Conservation (phyloP, 2,113 vertebrate genomes). For the Oryzias melastigma region DNA sequence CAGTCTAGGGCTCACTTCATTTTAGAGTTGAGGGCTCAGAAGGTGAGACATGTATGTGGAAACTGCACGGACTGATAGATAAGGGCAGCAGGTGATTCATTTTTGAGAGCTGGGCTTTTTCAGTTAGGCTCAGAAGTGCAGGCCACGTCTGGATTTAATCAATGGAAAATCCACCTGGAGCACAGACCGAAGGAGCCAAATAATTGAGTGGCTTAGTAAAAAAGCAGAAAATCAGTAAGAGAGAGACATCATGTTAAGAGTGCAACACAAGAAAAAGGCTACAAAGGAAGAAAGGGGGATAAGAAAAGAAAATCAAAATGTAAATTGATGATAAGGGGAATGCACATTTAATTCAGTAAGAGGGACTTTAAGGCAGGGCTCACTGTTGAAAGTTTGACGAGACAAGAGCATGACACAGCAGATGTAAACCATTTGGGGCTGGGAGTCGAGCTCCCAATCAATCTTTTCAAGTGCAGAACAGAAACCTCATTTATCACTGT, state of each 20-base stretch:
- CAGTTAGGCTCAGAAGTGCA: slow-evolving; percentile 35
- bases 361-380: slow-evolving; percentile 23
- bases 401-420: slow-evolving; percentile 16
- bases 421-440: slow-evolving; percentile 28
- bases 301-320: slow-evolving; percentile 25
- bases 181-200: slow-evolving; percentile 37
- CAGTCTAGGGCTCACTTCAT: slow-evolving; percentile 42
- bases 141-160: slow-evolving; percentile 68
- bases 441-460: slow-evolving; percentile 66
- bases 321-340: slow-evolving; percentile 5
- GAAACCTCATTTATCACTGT: slow-evolving; percentile 67
- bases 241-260: slow-evolving; percentile 30
- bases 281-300: slow-evolving; percentile 5
- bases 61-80: slow-evolving; percentile 33
- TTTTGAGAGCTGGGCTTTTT: slow-evolving; percentile 33
- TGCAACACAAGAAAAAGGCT: neutral
- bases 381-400: slow-evolving; percentile 21
- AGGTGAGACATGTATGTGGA: slow-evolving; percentile 23
- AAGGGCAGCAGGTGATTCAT: slow-evolving; percentile 54
- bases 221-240: slow-evolving; percentile 17
- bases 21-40: slow-evolving; percentile 14
- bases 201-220: neutral
- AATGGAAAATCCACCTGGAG: slow-evolving; percentile 70
- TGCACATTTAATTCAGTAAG: slow-evolving; percentile 13
- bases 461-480: slow-evolving; percentile 75